phyloP scores from a whole-genome alignment of 2,888 invertebrate species.

The Ypsolopha sequella region DNA sequence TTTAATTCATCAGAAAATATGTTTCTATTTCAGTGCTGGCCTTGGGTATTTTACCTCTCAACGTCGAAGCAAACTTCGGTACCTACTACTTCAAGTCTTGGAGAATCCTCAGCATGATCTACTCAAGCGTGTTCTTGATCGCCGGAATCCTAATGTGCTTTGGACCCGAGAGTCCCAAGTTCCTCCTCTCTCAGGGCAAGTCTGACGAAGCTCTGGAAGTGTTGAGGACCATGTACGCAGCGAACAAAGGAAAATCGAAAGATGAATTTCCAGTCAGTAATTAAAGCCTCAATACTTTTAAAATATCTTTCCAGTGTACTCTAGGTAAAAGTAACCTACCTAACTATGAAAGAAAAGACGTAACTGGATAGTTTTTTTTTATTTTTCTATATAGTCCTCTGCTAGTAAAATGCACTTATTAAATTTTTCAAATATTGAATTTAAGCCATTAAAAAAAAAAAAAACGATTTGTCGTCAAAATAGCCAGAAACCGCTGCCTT shows the following conservation, averaged over 20 bases:
- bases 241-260: conserved; percentile 40
- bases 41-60: conserved; percentile 75
- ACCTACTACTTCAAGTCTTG: conserved; percentile 75
- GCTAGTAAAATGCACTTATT: too few relatives aligned
- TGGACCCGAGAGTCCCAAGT: conserved; percentile 86
- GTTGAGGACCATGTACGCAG: conserved; percentile 71
- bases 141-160: conserved; percentile 64
- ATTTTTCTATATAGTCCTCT: too few relatives aligned
- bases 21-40: conserved; percentile 66
- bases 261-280: conserved; percentile 61
- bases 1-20: not conserved
- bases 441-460: too few relatives aligned
- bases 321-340: too few relatives aligned
- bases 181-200: conserved; percentile 74
- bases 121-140: conserved; percentile 72
- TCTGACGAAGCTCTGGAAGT: conserved; percentile 73
- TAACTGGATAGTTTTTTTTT: too few relatives aligned
- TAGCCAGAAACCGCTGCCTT: too few relatives aligned
- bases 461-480: too few relatives aligned
- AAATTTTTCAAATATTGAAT: too few relatives aligned
- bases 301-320: too few relatives aligned
- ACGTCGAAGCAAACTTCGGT: conserved; percentile 52
- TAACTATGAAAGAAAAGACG: too few relatives aligned
- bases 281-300: not conserved
- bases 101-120: conserved; percentile 76